Base-by-base conservation (phyloP, 2,113 vertebrate genomes). In the Fregetta grallaria region DNA sequence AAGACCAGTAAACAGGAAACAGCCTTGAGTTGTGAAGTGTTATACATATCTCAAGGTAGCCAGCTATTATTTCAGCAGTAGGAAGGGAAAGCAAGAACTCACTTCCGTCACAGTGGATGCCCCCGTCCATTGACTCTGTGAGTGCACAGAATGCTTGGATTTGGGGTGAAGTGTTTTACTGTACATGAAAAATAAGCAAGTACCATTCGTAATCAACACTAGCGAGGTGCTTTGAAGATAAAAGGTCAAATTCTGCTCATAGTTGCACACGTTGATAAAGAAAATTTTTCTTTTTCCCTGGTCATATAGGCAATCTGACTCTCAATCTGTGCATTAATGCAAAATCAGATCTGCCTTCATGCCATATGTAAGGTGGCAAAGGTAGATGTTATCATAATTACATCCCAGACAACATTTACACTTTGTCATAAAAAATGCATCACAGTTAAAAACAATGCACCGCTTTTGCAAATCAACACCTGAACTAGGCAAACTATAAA, bases 1-100 rank as follows among this genome's bases (percentile, higher is more conserved):
- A 91, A 93, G 89, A 63, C 77, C 86, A 87, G 96, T 95, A 96
- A 96, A 97, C 97, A 97, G 96, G 97, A 97, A 98, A 95, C 22
- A 94, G 88, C 83, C 88, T 93, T 91, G 94, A 96, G 79, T n/a
- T 94, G 85, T 75, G 52, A 94, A 84, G 83, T 67, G 88, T 90
- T 97, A 72, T 65, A 89, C 49, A 63, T 84, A 97, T 96, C 94
- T 96, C 95, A 95, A 95, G 92, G 95, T 93, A 97, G 89, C 74
- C 92, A 88, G 83, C 80, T 88, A 94, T 92, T 93, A 95, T 94
- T 97, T 94, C 91, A 94, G 70, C 77, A 92, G 72, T 53, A 91
- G 86, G 58, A 93, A 94, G 53, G 38, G 75, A 94, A 91, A 83
- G 76, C 86, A 94, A 93, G 65, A 81, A 78, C 56, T 90, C 45